These are phyloP conservation scores for Apis florea DNA, from an alignment of 1,140 invertebrate genomes.

Conservation along the genomic window DNA sequence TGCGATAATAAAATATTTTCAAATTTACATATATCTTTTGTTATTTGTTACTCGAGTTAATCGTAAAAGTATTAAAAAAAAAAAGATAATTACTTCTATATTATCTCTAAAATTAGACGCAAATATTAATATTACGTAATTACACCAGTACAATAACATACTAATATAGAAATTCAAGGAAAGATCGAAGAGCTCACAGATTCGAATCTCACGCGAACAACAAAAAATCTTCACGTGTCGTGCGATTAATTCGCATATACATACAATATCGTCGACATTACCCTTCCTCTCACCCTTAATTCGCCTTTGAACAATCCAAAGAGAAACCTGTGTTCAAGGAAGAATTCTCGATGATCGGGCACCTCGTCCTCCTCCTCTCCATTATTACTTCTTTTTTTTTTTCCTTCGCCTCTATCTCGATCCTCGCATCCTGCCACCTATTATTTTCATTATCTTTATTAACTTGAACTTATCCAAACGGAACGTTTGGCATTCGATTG, in stretches of 20 bases:
- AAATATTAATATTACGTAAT: no score
- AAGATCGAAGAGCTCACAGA: no score
- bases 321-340: neutral
- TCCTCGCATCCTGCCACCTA: conserved; percentile 49
- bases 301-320: conserved; percentile 22
- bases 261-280: conserved; percentile 10
- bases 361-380: conserved; percentile 31
- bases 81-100: no score
- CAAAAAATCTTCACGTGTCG: neutral
- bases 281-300: conserved; percentile 41
- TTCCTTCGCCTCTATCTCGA: conserved; percentile 13
- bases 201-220: neutral
- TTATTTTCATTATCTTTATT: conserved; percentile 58
- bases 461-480: conserved; percentile 37
- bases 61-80: neutral
- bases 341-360: conserved; percentile 7
- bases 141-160: no score
- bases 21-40: no score
- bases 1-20: no score
- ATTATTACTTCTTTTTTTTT: no score
- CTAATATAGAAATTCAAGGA: no score
- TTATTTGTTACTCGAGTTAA: neutral
- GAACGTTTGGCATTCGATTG: conserved; percentile 39
- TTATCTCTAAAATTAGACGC: no score
- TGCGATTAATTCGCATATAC: conserved; percentile 5